Evolutionary conservation across 2,888 invertebrate genomes (phyloP), one percentile per base, ranked within the genome.

Genomic region (Quadriops clusia): DNA sequence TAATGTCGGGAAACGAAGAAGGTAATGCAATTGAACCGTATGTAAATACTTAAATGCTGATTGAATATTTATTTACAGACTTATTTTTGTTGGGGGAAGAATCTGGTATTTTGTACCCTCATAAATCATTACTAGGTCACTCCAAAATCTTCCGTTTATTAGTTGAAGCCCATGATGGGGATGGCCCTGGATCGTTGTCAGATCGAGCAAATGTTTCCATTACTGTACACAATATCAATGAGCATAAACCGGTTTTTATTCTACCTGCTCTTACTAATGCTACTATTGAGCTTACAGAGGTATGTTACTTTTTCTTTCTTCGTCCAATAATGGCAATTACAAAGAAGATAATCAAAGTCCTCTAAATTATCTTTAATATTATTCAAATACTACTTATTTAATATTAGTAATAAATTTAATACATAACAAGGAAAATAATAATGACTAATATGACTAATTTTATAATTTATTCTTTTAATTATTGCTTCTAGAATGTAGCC

Each of bases 261-360:
- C 71, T 77, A 50, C 91, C 91, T 0, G 74, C 79, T 2, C 56
- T 74, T 0, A 72, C 76, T 0, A 81, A 83, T 56, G 70, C 79
- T 3, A 82, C 81, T 16, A 73, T 90, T 9, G 77, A 80, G 56
- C 75, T 91, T 42, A 77, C 85, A 0, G 89, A 89, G 66, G 86
- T 85, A 61, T 53, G 52, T 47, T 16, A 30, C 32, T 9, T n/a
- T 18, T n/a, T n/a, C n/a, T n/a, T n/a, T n/a, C n/a, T n/a, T n/a
- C n/a, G n/a, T n/a, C n/a, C n/a, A n/a, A n/a, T n/a, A n/a, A n/a
- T n/a, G n/a, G n/a, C n/a, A n/a, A n/a, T n/a, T n/a, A n/a, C n/a
- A n/a, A n/a, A 12, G 17, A 16, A 12, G 8, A 4, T 13, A n/a
- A 16, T 10, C n/a, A 15, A 27, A 27, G n/a, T 12, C 4, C 17